phyloP scores from a whole-genome alignment of 2,113 vertebrate genomes.

The Zapus hudsonius region DNA sequence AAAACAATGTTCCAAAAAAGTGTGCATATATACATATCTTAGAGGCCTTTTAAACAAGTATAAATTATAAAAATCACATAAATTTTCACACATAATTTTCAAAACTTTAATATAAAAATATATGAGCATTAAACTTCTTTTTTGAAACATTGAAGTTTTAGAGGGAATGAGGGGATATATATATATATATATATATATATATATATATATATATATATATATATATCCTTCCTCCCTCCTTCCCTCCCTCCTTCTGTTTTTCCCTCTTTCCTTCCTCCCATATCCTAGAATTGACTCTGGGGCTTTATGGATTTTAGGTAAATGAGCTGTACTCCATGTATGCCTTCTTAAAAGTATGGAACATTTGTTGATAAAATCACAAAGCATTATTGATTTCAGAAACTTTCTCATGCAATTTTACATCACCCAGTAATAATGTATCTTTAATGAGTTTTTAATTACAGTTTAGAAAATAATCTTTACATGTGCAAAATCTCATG shows the following conservation, averaged over 20 bases:
- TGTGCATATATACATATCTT: background rate
- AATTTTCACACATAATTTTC: background rate
- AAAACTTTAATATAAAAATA: background rate
- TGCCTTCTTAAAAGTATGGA: background rate
- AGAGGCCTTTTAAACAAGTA: background rate
- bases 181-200: no score
- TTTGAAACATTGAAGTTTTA: background rate
- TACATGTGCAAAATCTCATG: background rate
- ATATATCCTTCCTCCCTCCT: no score
- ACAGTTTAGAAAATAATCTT: background rate
- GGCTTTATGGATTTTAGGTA: background rate
- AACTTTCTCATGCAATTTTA: background rate
- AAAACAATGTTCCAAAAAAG: background rate
- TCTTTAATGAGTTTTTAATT: background rate
- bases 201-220: no score
- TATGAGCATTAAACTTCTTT: background rate
- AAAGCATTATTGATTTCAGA: background rate
- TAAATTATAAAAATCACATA: background rate
- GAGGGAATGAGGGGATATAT: no score
- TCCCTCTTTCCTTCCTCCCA: no score
- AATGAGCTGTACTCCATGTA: background rate
- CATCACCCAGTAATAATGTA: background rate
- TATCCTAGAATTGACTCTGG: background rate
- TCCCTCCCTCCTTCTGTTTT: background rate
- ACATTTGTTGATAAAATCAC: background rate